Conservation (phyloP, 2,888 invertebrate species). For the Halictus ligatus region DNA sequence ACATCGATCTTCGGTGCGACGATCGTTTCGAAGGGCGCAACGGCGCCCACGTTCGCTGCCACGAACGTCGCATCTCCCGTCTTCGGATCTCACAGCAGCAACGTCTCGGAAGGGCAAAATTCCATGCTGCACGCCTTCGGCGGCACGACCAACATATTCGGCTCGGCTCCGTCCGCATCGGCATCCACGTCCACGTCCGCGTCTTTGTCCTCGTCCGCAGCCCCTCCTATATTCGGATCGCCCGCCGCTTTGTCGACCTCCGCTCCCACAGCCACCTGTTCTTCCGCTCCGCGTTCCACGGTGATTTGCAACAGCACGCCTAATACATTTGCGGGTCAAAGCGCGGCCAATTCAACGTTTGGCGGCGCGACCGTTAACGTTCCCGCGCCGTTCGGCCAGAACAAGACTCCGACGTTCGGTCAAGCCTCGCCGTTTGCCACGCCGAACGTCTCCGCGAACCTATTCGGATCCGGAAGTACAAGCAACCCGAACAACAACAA, state of each 20-base stretch:
- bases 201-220: conserved; percentile 29
- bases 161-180: conserved; percentile 2
- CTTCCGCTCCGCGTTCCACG: conserved; percentile 47
- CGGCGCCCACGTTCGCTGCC: conserved; percentile 38
- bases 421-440: conserved; percentile 61
- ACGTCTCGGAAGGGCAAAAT: neutral
- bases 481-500: conserved; percentile 37
- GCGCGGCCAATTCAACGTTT: conserved; percentile 43
- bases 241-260: neutral
- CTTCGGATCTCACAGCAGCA: conserved; percentile 39
- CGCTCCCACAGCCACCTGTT: neutral
- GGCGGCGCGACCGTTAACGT: conserved; percentile 30
- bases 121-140: conserved; percentile 33
- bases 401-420: conserved; percentile 22
- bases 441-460: conserved; percentile 48
- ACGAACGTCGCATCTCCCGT: conserved; percentile 9
- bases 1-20: conserved; percentile 42
- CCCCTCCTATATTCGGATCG: neutral
- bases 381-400: conserved; percentile 53
- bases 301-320: neutral
- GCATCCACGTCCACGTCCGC: neutral
- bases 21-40: conserved; percentile 22
- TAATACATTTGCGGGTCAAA: conserved; percentile 49
- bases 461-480: conserved; percentile 43
- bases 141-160: conserved; percentile 31